Percentiles rank a stretch among this genome's conserved stretches.
Conservation (phyloP, 2,113 vertebrate species). For the Fulica atra region DNA sequence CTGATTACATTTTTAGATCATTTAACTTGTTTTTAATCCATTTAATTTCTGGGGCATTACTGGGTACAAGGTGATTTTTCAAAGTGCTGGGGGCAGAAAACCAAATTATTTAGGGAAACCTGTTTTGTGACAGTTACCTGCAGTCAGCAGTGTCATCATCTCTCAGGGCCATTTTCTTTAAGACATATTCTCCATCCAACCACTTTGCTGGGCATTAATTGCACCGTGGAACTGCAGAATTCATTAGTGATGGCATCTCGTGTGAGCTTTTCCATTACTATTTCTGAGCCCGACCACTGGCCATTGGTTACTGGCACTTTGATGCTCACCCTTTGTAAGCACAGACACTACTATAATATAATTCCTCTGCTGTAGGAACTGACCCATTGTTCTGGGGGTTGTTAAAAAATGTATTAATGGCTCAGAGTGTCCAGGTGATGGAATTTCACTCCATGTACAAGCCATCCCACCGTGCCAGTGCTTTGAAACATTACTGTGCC, state of each 20-base stretch:
- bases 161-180: background rate
- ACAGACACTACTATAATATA: background rate
- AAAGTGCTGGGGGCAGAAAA: background rate
- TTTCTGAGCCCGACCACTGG: background rate
- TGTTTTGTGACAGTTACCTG: constrained; percentile 22
- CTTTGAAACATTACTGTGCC: rapidly evolving
- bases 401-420: background rate
- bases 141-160: constrained; percentile 2
- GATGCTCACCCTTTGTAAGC: background rate
- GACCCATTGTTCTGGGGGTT: background rate
- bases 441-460: rapidly evolving
- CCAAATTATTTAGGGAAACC: constrained; percentile 10
- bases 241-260: background rate
- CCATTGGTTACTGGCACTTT: background rate
- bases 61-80: constrained; percentile 12
- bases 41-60: constrained; percentile 26
- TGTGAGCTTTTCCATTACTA: background rate
- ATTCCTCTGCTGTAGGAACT: background rate
- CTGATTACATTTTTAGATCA: constrained; percentile 2
- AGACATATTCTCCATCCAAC: background rate
- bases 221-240: background rate
- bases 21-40: constrained; percentile 27
- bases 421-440: background rate
- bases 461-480: rapidly evolving
- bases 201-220: background rate